Evolutionary conservation across 2,113 vertebrate genomes (phyloP).

Genomic region (Polyodon spathula): DNA sequence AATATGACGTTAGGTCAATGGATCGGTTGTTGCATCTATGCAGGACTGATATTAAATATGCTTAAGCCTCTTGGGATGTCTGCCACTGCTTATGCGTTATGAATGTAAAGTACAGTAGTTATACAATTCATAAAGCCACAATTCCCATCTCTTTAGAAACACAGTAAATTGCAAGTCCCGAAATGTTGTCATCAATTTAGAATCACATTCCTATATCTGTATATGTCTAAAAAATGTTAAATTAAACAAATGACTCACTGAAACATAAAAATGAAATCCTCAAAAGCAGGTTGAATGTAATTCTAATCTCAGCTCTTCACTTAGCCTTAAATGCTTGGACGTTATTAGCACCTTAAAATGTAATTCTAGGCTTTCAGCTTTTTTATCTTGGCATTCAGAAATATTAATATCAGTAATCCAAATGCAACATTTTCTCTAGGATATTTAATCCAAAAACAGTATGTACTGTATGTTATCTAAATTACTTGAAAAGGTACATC

Average conservation of each 20-base stretch:
- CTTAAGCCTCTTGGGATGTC: too few species aligned
- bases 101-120: too few species aligned
- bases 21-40: too few species aligned
- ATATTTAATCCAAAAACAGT: not conserved
- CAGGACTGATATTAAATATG: too few species aligned
- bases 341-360: slow-evolving; percentile 45
- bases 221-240: slow-evolving; percentile 23
- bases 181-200: too few species aligned
- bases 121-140: too few species aligned
- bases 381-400: slow-evolving; percentile 34
- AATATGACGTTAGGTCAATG: too few species aligned
- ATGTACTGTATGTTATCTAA: slow-evolving; percentile 6
- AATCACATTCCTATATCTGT: not conserved
- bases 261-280: slow-evolving; percentile 25
- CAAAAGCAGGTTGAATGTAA: slow-evolving; percentile 21
- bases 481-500: too few species aligned
- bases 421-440: slow-evolving; percentile 22
- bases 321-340: slow-evolving; percentile 33
- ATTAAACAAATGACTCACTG: slow-evolving; percentile 13
- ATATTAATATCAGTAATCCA: slow-evolving; percentile 37
- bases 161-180: too few species aligned
- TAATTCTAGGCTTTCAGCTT: slow-evolving; percentile 30
- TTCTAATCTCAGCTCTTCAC: slow-evolving; percentile 36
- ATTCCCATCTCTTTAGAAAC: too few species aligned
- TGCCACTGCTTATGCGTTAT: too few species aligned